Conservation (phyloP, 2,113 vertebrate species). For the Chroicocephalus ridibundus region DNA sequence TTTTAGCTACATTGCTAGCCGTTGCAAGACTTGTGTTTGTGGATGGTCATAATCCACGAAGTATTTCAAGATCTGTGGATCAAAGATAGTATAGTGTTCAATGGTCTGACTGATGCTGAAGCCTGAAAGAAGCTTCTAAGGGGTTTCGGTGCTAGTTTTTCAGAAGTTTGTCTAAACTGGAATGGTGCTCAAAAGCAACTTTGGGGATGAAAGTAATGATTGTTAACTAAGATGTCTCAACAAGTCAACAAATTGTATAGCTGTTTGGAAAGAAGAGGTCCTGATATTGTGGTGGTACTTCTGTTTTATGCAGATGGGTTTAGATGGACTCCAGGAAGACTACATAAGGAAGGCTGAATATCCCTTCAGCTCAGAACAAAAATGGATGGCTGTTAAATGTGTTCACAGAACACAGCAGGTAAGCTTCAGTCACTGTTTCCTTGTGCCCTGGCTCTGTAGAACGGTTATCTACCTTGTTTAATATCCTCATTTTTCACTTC, state of each 20-base stretch:
- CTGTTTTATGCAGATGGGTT: slow-evolving; percentile 84
- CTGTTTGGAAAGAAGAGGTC: background rate
- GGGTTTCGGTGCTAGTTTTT: background rate
- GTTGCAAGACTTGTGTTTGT: background rate
- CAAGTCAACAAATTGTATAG: background rate
- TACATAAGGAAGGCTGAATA: slow-evolving; percentile 89
- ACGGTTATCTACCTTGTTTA: background rate
- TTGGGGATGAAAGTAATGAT: background rate
- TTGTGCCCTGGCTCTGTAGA: background rate
- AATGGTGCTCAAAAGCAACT: background rate
- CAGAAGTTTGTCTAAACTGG: background rate
- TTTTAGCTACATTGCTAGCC: background rate
- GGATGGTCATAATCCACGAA: background rate
- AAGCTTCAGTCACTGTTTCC: background rate
- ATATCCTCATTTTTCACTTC: background rate
- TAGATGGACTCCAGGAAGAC: slow-evolving; percentile 89
- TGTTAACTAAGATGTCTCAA: background rate
- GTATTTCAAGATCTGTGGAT: background rate
- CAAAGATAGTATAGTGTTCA: background rate
- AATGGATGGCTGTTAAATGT: slow-evolving; percentile 97
- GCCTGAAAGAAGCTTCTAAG: background rate
- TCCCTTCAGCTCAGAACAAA: slow-evolving; percentile 95
- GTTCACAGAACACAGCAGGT: slow-evolving; percentile 93
- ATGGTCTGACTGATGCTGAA: background rate
- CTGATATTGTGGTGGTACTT: background rate